These are phyloP conservation scores for Neomorphus geoffroyi DNA, from an alignment of 2,797 vertebrate genomes.

Conservation along the genomic window DNA sequence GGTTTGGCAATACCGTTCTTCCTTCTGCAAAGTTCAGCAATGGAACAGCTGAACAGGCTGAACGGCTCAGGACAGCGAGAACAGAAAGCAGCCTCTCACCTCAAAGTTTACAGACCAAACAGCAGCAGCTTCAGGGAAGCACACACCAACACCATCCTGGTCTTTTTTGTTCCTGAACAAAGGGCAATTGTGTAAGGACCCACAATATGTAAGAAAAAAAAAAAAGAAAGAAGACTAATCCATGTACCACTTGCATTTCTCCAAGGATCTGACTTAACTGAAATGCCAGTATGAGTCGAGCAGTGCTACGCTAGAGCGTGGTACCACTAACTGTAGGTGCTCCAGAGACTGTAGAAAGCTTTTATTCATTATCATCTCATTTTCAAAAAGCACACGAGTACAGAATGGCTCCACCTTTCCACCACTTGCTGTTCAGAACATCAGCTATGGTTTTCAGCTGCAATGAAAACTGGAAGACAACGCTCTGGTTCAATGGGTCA, in stretches of 20 bases:
- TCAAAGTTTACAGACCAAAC: not conserved
- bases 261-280: accelerated
- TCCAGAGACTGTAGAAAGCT: not conserved
- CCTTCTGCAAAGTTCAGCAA: not conserved
- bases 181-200: not conserved
- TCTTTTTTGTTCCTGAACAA: not conserved
- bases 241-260: not conserved
- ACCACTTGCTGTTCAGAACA: not conserved
- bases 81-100: not conserved
- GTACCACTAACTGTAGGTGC: not conserved
- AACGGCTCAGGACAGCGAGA: not conserved
- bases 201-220: not conserved
- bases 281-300: not conserved
- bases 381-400: not conserved
- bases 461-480: not conserved
- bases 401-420: not conserved
- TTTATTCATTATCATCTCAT: not conserved
- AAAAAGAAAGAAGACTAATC: not conserved
- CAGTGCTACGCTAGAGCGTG: not conserved
- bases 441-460: not conserved
- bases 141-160: not conserved
- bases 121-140: not conserved
- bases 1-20: not conserved
- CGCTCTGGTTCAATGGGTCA: not conserved
- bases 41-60: not conserved